phyloP scores from a whole-genome alignment of 1,140 invertebrate species.

The Monomorium pharaonis region DNA sequence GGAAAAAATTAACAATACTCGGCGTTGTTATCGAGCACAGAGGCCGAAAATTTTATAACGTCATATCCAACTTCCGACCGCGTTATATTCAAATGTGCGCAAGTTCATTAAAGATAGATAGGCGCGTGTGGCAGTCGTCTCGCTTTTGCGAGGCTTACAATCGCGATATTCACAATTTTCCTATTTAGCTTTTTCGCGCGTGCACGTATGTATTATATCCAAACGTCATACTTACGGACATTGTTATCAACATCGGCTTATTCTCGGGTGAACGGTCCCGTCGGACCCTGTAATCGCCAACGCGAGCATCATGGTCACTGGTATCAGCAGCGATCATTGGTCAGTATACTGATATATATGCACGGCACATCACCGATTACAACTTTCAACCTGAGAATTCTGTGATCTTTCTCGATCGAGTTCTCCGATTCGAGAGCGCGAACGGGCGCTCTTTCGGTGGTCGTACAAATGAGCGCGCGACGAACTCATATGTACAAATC shows the following conservation, averaged over 20 bases:
- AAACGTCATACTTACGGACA: slow-evolving; percentile 76
- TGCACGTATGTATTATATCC: background rate
- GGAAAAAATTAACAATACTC: slow-evolving; percentile 47
- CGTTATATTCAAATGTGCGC: background rate
- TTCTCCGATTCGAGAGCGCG: background rate
- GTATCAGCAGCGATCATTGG: background rate
- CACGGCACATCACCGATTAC: background rate
- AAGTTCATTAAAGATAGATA: slow-evolving; percentile 5
- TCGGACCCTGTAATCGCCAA: background rate
- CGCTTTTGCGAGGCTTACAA: background rate
- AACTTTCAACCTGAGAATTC: background rate
- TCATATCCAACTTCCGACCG: background rate
- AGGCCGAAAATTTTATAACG: background rate
- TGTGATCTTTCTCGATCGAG: background rate
- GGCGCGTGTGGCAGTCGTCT: background rate
- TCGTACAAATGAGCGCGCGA: background rate
- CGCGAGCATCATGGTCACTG: background rate
- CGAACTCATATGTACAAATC: background rate
- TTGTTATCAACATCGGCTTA: slow-evolving; percentile 71
- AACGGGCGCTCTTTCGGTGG: background rate
- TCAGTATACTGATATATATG: too few species aligned
- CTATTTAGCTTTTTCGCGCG: slow-evolving; percentile 3
- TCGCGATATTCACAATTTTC: background rate
- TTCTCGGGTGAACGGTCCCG: slow-evolving; percentile 18
- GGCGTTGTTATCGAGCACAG: background rate